These are phyloP conservation scores for Arrhamphus sclerolepis DNA, from an alignment of 2,797 vertebrate species.

Conservation along the genomic window DNA sequence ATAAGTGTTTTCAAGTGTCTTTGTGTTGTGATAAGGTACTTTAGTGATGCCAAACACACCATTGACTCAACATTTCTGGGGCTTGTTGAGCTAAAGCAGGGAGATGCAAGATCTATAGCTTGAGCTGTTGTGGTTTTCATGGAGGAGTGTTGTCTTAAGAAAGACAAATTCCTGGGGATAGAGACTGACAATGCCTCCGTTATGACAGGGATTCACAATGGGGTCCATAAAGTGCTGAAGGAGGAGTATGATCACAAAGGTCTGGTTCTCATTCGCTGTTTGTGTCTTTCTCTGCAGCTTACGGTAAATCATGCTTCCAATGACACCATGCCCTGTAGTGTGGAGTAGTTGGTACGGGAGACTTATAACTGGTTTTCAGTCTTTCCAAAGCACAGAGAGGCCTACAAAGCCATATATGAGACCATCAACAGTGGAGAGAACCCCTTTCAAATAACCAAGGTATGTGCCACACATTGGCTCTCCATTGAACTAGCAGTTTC, in stretches of 20 bases:
- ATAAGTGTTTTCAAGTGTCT: conserved; percentile 4
- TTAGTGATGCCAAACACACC: too few relatives aligned
- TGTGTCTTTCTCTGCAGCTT: too few relatives aligned
- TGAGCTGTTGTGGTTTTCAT: conserved; percentile 23
- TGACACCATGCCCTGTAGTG: conserved; percentile 4
- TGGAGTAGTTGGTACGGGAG: conserved; percentile 29
- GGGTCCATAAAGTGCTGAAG: conserved; percentile 41
- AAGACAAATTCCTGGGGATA: conserved; percentile 35
- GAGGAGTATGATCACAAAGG: too few relatives aligned
- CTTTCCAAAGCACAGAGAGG: conserved; percentile 30
- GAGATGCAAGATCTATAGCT: conserved; percentile 39
- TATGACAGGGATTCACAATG: conserved; percentile 44
- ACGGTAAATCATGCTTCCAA: too few relatives aligned
- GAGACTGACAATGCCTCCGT: conserved; percentile 47
- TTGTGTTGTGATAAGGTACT: conserved; percentile 21
- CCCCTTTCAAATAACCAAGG: conserved; percentile 6
- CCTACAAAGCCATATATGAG: conserved; percentile 33
- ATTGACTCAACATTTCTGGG: neutral
- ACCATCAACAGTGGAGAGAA: conserved; percentile 44
- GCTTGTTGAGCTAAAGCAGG: too few relatives aligned
- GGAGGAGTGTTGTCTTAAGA: conserved; percentile 5
- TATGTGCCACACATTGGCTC: conserved; percentile 35
- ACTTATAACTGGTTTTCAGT: conserved; percentile 50
- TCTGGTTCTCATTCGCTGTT: too few relatives aligned
- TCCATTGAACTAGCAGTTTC: conserved; percentile 29